Base-by-base conservation (phyloP, 2,888 invertebrate species). In the Biston betularia region DNA sequence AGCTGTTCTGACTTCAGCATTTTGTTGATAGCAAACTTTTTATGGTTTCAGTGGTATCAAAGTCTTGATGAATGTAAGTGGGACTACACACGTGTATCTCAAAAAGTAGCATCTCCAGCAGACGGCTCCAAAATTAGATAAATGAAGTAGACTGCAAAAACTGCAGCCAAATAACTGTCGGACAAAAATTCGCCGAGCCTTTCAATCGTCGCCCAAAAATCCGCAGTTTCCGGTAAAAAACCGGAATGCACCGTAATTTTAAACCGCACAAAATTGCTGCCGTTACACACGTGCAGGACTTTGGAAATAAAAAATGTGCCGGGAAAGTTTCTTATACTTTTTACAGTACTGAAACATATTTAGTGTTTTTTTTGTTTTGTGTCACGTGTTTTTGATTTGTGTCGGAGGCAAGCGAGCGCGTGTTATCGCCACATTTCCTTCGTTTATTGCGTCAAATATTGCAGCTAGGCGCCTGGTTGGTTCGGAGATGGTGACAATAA, bases 321-420 rank as follows among this genome's bases (percentile, higher is more conserved):
- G 63, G 67, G 50, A 54, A 59, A 61, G 52, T 46, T 42, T 68
- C 57, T 65, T 55, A 58, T 68, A 65, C 72, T 74, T 69, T 71
- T 71, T 71, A 72, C 71, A 62, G 72, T 74, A 67, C 71, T 64
- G 73, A 75, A 68, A 69, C 42, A 68, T 64, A 65, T 70, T 68
- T 74, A 63, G 55, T 24, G 34, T 70, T 73, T 70, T 61, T 64
- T 64, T 24, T 46, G 60, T 40, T 63, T 53, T 38, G 75, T 79
- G 84, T 85, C 91, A 92, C 87, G 88, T 91, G 90, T 88, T 89
- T 79, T 72, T 91, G 90, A 92, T 92, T 92, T 92, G 92, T 83
- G 84, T 73, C 66, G 69, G 75, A 71, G 79, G 81, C 84, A 89
- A 92, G 91, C 90, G 89, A 86, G 79, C 72, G 79, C 74, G 79